A percentile compares a stretch with the other conserved stretches of the same genome.
phyloP scores from a whole-genome alignment of 1,140 invertebrate species.

The Sycobia sp. region DNA sequence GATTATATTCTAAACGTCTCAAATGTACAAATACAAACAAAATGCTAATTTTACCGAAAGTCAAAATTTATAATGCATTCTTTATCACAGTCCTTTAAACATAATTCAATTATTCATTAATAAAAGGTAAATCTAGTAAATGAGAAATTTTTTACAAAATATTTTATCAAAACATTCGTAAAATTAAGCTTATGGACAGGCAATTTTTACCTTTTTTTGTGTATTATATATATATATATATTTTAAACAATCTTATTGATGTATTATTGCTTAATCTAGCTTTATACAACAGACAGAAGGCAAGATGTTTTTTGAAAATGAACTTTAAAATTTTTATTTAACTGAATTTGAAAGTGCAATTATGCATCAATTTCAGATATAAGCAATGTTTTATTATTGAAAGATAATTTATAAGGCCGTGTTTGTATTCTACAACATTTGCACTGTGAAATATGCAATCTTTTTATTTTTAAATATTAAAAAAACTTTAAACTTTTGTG shows the following conservation, averaged over 20 bases:
- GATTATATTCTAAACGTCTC: constrained; percentile 50
- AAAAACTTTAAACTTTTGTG: neutral
- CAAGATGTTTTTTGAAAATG: constrained; percentile 12
- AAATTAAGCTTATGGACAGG: constrained; percentile 14
- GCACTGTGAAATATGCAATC: neutral
- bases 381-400: constrained; percentile 22
- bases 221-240: constrained; percentile 14
- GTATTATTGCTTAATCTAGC: constrained; percentile 26
- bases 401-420: constrained; percentile 20
- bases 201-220: constrained; percentile 10
- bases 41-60: constrained; percentile 44
- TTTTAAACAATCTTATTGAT: constrained; percentile 17
- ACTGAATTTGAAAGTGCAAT: constrained; percentile 6
- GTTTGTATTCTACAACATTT: constrained; percentile 7
- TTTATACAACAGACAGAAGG: constrained; percentile 2
- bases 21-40: constrained; percentile 52
- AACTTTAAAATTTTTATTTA: constrained; percentile 22
- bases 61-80: constrained; percentile 8
- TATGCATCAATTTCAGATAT: neutral
- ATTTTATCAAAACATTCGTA: constrained; percentile 16
- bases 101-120: constrained; percentile 12
- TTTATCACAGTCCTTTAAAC: constrained; percentile 2
- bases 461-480: constrained; percentile 6
- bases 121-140: constrained; percentile 20
- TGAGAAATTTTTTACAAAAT: constrained; percentile 3